Conservation (phyloP, 2,888 invertebrate species). For the Ophioninae sp. region DNA sequence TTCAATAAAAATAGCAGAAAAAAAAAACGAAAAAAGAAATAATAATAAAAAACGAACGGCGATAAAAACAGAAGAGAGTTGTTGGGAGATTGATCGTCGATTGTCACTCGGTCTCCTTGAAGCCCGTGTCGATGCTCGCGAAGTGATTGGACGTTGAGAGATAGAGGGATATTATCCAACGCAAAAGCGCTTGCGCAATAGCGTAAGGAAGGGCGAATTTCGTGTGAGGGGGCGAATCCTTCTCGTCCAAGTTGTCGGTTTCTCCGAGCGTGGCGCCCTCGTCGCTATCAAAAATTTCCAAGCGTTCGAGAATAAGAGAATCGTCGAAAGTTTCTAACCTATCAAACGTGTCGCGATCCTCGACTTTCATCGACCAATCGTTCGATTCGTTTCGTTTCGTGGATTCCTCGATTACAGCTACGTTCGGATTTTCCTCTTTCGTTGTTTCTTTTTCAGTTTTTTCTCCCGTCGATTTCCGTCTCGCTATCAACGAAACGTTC, state of each 20-base stretch:
- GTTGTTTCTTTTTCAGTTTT: background rate
- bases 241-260: slow-evolving; percentile 55
- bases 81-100: background rate
- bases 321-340: slow-evolving; percentile 56
- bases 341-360: slow-evolving; percentile 43
- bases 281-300: slow-evolving; percentile 5
- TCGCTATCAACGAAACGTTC: slow-evolving; percentile 22
- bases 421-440: slow-evolving; percentile 11
- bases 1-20: slow-evolving; percentile 76
- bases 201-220: slow-evolving; percentile 68
- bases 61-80: background rate
- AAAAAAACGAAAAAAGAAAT: slow-evolving; percentile 4
- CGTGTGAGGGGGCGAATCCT: slow-evolving; percentile 53
- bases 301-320: too few relatives aligned
- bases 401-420: background rate
- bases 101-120: slow-evolving; percentile 43
- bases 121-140: slow-evolving; percentile 6
- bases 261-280: slow-evolving; percentile 55
- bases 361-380: slow-evolving; percentile 25
- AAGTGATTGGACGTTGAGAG: slow-evolving; percentile 39
- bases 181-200: slow-evolving; percentile 69
- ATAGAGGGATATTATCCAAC: slow-evolving; percentile 70
- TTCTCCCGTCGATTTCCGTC: slow-evolving; percentile 25
- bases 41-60: background rate
- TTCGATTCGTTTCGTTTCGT: slow-evolving; percentile 36